Evolutionary conservation across 2,797 vertebrate species (phyloP).

Genomic region (Potorous gilbertii): DNA sequence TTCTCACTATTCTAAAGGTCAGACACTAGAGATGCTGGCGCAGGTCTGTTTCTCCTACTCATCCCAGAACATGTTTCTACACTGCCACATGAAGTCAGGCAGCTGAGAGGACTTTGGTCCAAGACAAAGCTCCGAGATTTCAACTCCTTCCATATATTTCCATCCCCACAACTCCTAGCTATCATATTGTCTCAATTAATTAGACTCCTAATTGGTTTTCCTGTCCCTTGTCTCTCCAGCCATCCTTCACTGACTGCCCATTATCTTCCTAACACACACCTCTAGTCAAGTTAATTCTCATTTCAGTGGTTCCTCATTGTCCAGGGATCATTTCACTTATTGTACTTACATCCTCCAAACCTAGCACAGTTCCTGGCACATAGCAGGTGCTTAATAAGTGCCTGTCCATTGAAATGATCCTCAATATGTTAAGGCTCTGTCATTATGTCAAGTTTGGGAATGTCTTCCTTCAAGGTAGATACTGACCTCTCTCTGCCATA

Average conservation of each 20-base stretch:
- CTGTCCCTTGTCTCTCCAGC: neutral
- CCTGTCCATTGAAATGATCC: neutral
- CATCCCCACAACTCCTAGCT: neutral
- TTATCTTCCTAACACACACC: neutral
- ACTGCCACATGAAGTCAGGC: neutral
- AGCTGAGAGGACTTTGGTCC: neutral
- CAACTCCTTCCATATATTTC: neutral
- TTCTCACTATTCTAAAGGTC: no score
- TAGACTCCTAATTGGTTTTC: neutral
- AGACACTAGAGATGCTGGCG: neutral
- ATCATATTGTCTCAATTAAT: neutral
- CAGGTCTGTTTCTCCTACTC: neutral
- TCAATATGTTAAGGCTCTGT: neutral
- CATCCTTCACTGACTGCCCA: neutral
- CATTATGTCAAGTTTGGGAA: neutral
- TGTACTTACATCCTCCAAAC: neutral
- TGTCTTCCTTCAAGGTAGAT: neutral
- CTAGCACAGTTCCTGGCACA: neutral
- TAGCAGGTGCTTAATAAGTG: neutral
- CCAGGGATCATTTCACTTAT: neutral
- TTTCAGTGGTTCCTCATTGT: neutral
- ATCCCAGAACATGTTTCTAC: neutral
- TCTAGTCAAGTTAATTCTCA: neutral
- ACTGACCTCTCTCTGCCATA: neutral
- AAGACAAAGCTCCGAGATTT: no score